Evolutionary conservation across 2,797 vertebrate species (phyloP).

Genomic region (Sebastes nivosus): DNA sequence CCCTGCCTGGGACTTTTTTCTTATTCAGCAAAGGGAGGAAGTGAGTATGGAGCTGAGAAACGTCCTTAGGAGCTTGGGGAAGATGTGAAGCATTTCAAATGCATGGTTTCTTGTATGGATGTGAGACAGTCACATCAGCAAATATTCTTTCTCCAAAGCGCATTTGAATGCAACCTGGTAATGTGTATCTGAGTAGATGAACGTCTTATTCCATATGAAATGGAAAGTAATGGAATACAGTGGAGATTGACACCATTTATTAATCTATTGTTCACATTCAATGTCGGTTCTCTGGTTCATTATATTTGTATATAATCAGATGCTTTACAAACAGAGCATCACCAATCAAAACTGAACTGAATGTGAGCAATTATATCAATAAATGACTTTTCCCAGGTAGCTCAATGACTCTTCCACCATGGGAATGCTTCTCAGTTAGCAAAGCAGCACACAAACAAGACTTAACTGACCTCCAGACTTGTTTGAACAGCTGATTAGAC

Average conservation of each 20-base stretch:
- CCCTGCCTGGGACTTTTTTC: conserved; percentile 49
- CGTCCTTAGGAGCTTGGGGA: neutral
- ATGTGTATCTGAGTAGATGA: neutral
- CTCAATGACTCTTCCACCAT: neutral
- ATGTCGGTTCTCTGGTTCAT: neutral
- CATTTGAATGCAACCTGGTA: conserved; percentile 30
- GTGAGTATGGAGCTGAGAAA: conserved; percentile 59
- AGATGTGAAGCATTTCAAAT: conserved; percentile 33
- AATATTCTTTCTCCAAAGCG: neutral
- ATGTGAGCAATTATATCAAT: conserved; percentile 55
- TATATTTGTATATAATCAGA: neutral
- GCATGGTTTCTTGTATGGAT: conserved; percentile 42
- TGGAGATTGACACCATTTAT: conserved; percentile 40
- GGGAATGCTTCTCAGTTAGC: neutral
- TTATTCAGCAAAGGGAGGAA: conserved; percentile 60
- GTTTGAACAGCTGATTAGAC: neutral
- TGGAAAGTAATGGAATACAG: neutral
- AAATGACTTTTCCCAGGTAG: conserved; percentile 16
- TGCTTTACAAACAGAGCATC: neutral
- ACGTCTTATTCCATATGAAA: neutral
- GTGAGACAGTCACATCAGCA: conserved; percentile 26
- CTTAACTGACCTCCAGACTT: neutral
- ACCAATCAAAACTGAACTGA: conserved; percentile 14
- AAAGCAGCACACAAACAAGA: conserved; percentile 3
- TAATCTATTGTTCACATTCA: conserved; percentile 52